These are phyloP conservation scores for Penelope pileata DNA, from an alignment of 2,113 vertebrate species.

Conservation along the genomic window DNA sequence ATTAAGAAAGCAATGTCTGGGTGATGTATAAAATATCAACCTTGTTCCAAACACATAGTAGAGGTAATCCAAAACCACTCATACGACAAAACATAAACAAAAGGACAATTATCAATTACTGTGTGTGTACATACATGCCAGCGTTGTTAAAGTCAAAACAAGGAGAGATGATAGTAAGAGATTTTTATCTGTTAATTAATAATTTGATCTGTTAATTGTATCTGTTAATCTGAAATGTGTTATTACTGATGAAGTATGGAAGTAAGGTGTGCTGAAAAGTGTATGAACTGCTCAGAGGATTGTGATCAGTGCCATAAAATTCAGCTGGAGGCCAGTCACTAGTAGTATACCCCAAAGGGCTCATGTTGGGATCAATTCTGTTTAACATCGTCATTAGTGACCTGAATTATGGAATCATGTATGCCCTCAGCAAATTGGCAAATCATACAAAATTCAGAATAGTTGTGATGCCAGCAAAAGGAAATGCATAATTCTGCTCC, in stretches of 20 bases:
- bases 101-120: not conserved
- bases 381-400: not conserved
- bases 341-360: not conserved
- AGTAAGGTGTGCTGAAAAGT: not conserved
- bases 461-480: not conserved
- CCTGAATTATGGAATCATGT: not conserved
- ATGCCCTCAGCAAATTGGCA: not conserved
- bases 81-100: not conserved
- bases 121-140: not conserved
- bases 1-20: not conserved
- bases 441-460: not conserved
- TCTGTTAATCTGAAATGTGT: too few species aligned
- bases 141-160: not conserved
- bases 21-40: not conserved
- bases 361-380: not conserved
- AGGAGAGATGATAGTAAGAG: not conserved
- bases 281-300: not conserved
- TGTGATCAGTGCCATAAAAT: not conserved
- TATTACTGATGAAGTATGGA: not conserved
- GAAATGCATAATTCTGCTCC: not conserved
- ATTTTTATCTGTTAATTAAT: not conserved
- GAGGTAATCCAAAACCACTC: not conserved
- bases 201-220: too few species aligned
- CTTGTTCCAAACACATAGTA: not conserved
- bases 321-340: not conserved